Evolutionary conservation across 2,113 vertebrate species (phyloP), one percentile per base, ranked within the genome.

Genomic region (Colius striatus): DNA sequence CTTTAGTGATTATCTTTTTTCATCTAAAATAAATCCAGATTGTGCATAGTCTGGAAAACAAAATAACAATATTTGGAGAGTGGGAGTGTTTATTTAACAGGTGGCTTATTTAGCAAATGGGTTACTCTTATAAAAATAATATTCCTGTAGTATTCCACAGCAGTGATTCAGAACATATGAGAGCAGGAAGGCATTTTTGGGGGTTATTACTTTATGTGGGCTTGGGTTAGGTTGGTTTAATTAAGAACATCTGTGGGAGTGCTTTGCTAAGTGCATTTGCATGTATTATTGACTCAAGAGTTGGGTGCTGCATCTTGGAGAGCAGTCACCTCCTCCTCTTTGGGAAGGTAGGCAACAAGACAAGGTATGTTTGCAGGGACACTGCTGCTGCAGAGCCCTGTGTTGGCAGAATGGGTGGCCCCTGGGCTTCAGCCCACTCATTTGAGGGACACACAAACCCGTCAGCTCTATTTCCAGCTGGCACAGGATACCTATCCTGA

Each of bases 11-110:
- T 95, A 89, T 94, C 77, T 82, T 91, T 92, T 87, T 91, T 87
- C 81, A 91, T 95, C 87, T 79, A 73, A 92, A 96, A 95, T 92
- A 97, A 95, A 89, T 82, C 94, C 94, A 97, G 94, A 95, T 95
- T 97, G 94, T 89, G 84, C 84, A 87, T 60, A 73, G 74, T 61
- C 78, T 95, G 84, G 74, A 87, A 97, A 96, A 92, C 58, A 94
- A 95, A 97, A 90, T 78, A 85, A 72, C 94, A 94, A 92, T 97
- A 87, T 95, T 96, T 95, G 84, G 74, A 79, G 91, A 89, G 87
- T 36, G 77, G 87, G 91, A 94, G 91, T 82, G 91, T 91, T 92
- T 91, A 79, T 94, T 92, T 97, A 95, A 79, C 92, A 96, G 96
- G 96, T 97, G 96, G 94, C 84, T 87, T 84, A 70, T 80, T 92